A percentile compares a stretch with the other conserved stretches of the same genome.
These are phyloP conservation scores for Bunonema sp. DNA, from an alignment of 2,888 invertebrate species.

Conservation along the genomic window DNA sequence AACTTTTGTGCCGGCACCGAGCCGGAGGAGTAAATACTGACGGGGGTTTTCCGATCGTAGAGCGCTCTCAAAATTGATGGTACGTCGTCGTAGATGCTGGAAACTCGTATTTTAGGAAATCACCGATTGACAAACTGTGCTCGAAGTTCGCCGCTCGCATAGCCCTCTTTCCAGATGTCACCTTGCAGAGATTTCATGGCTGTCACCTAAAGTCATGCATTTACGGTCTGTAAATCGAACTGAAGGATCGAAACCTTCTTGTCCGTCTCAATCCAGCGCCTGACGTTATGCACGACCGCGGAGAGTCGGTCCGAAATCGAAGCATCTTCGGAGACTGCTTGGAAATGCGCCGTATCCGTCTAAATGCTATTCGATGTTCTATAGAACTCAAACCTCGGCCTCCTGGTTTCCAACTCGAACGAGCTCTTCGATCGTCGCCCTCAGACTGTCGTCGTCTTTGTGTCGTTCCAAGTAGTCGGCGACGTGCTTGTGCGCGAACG, in stretches of 20 bases:
- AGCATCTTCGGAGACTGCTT: too few species aligned
- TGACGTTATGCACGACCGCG: too few species aligned
- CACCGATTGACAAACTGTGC: slow-evolving; percentile 63
- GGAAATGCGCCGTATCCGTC: slow-evolving; percentile 8
- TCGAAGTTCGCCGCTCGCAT: slow-evolving; percentile 60
- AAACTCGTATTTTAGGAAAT: too few species aligned
- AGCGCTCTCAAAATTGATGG: slow-evolving; percentile 60
- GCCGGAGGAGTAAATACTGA: slow-evolving; percentile 79
- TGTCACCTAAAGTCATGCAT: slow-evolving; percentile 12
- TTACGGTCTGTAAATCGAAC: too few species aligned
- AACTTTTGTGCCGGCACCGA: slow-evolving; percentile 74
- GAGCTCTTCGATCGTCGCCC: slow-evolving; percentile 52
- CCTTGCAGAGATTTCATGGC: slow-evolving; percentile 73
- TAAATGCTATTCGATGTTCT: too few species aligned
- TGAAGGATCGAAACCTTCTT: too few species aligned
- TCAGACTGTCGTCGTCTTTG: slow-evolving; percentile 48
- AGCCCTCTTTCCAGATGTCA: slow-evolving; percentile 70
- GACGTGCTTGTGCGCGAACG: slow-evolving; percentile 61
- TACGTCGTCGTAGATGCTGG: slow-evolving; percentile 73
- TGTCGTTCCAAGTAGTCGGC: slow-evolving; percentile 60
- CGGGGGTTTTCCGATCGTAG: slow-evolving; percentile 55
- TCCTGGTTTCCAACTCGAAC: slow-evolving; percentile 53
- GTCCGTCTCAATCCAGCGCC: too few species aligned
- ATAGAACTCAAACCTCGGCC: too few species aligned
- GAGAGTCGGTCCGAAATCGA: too few species aligned